These are phyloP conservation scores for Dinocampus coccinellae DNA, from an alignment of 2,888 invertebrate genomes.

Conservation along the genomic window DNA sequence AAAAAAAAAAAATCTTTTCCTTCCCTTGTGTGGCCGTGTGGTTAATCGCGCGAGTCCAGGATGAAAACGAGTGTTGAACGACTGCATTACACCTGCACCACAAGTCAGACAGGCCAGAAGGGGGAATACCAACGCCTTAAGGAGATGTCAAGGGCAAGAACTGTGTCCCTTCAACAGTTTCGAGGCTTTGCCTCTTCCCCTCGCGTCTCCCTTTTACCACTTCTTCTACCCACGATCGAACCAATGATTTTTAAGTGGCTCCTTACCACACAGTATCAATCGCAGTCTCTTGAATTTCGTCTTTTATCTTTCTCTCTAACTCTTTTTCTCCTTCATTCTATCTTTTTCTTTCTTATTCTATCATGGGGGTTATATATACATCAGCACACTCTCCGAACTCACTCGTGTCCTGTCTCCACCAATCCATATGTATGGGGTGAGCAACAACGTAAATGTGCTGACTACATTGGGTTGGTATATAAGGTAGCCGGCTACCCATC, in stretches of 20 bases:
- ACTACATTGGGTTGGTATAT: constrained; percentile 67
- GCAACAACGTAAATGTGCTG: constrained; percentile 64
- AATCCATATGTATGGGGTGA: constrained; percentile 66
- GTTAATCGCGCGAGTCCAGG: neutral
- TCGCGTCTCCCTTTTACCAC: constrained; percentile 13
- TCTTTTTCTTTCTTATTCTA: constrained; percentile 7
- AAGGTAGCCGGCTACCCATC: constrained; percentile 64
- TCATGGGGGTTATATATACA: neutral
- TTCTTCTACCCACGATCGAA: constrained; percentile 5
- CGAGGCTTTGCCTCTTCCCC: constrained; percentile 1
- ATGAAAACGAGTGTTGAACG: constrained; percentile 8
- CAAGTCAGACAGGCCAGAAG: neutral
- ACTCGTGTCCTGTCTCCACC: constrained; percentile 41
- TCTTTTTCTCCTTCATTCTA: constrained; percentile 8
- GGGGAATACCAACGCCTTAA: constrained; percentile 44
- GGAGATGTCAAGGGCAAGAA: constrained; percentile 55
- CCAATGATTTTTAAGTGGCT: constrained; percentile 1
- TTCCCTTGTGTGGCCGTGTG: constrained; percentile 6
- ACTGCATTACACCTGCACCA: neutral
- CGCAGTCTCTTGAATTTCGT: neutral
- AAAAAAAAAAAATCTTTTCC: neutral
- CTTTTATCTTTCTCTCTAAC: neutral
- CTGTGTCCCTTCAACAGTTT: constrained; percentile 46
- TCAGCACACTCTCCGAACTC: constrained; percentile 27
- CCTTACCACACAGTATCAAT: neutral